Evolutionary conservation across 1,140 invertebrate species (phyloP), one percentile per base, ranked within the genome.

Genomic region (Drosophila nebulosa): DNA sequence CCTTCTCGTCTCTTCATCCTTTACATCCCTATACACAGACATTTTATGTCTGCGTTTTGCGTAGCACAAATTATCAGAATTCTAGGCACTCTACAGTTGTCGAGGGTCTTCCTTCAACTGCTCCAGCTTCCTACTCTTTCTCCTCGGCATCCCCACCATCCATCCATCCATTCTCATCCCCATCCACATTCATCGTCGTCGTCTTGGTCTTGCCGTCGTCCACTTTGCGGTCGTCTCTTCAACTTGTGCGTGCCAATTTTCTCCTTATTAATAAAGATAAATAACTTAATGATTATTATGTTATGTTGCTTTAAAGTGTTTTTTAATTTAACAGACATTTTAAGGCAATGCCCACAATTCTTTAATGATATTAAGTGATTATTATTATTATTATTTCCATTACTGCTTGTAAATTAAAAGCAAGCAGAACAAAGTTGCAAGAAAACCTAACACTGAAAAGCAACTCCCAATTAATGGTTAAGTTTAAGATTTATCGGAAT

Each of bases 191-290:
- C 18, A 55, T 46, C 27, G 21, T 52, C 62, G 53, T 60, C 59
- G 30, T 55, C 62, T 21, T 50, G 64, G 55, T 83, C 65, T n/a
- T n/a, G 27, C 67, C 46, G 56, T 56, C 42, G 24, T 56, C 50
- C 74, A 74, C 74, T 69, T 78, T 74, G 71, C 70, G 65, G 62
- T 77, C 71, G 63, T 78, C 62, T 26, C 46, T 50, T 71, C 67
- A 78, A 69, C 80, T 79, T 84, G 83, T 88, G 84, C 83, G 84
- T 83, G 83, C 83, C 83, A 88, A 88, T 88, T 88, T 88, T 75
- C 84, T 86, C 69, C 78, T 88, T 88, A 88, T 88, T 88, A 88
- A 88, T 88, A 88, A 88, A 88, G 84, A 88, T 88, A 88, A 88
- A 88, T 88, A 88, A 88, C 83, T 88, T 88, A 88, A 88, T 88